These are phyloP conservation scores for Cantharis flavilabris DNA, from an alignment of 2,888 invertebrate genomes.

Conservation along the genomic window DNA sequence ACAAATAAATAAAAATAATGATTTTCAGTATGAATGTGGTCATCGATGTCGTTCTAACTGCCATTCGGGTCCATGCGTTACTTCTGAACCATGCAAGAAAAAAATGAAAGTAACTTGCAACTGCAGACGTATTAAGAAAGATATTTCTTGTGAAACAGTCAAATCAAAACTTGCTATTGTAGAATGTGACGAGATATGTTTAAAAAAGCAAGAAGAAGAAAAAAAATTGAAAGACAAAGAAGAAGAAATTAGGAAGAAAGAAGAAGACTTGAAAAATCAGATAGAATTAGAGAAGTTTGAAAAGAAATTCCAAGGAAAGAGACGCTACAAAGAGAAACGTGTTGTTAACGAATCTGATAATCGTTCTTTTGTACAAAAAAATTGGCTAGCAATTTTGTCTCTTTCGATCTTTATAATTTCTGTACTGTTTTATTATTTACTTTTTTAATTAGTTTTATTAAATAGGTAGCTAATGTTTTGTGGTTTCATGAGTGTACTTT, in stretches of 20 bases:
- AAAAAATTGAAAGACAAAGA: conserved; percentile 60
- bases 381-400: conserved; percentile 56
- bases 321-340: conserved; percentile 60
- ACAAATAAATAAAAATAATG: background rate
- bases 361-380: conserved; percentile 52
- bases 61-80: conserved; percentile 73
- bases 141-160: conserved; percentile 69
- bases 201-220: conserved; percentile 61
- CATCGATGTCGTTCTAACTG: conserved; percentile 79
- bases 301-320: conserved; percentile 71
- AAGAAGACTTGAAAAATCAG: conserved; percentile 71
- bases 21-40: conserved; percentile 74
- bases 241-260: conserved; percentile 61
- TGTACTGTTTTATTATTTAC: conserved; percentile 24
- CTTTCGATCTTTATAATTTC: conserved; percentile 39
- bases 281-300: conserved; percentile 77
- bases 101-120: conserved; percentile 79
- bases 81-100: conserved; percentile 71
- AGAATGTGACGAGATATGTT: conserved; percentile 69
- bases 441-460: background rate
- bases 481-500: background rate
- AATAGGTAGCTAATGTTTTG: background rate
- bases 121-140: conserved; percentile 78
- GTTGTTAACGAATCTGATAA: conserved; percentile 48
- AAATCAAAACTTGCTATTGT: conserved; percentile 58